Evolutionary conservation across 2,888 invertebrate genomes (phyloP).

Genomic region (Uropetala carovei): DNA sequence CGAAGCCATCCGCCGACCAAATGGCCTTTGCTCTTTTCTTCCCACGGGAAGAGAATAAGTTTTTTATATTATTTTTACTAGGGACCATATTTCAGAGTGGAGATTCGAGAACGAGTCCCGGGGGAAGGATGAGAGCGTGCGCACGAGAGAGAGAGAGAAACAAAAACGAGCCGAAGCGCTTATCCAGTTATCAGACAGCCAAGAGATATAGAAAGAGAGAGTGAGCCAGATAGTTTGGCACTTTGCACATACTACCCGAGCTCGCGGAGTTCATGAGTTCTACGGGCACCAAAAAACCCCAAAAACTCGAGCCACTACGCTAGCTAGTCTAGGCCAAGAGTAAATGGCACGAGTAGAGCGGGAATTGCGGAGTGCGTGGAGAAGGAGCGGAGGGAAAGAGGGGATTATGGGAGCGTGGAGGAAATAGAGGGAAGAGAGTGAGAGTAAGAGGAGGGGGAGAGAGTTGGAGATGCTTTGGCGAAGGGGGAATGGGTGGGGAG

Average conservation of each 20-base stretch:
- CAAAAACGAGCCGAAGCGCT: background rate
- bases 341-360: slow-evolving; percentile 6
- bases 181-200: background rate
- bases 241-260: background rate
- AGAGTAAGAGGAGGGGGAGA: background rate
- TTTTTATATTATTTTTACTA: slow-evolving; percentile 14
- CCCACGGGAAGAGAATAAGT: background rate
- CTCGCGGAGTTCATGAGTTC: background rate
- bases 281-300: no score
- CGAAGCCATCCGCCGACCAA: background rate
- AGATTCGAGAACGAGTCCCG: slow-evolving; percentile 31
- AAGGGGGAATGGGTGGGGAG: background rate
- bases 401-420: background rate
- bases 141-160: background rate
- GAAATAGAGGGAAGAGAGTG: background rate
- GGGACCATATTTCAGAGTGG: background rate
- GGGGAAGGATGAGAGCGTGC: slow-evolving; percentile 1
- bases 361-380: slow-evolving; percentile 17
- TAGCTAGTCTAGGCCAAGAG: background rate
- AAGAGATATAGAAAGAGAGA: background rate
- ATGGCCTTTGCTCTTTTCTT: background rate
- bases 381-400: background rate
- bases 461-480: background rate
- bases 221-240: background rate
- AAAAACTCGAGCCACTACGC: background rate